These are phyloP conservation scores for Forbesichthys papilliferus DNA, from an alignment of 2,113 vertebrate genomes.

Conservation along the genomic window DNA sequence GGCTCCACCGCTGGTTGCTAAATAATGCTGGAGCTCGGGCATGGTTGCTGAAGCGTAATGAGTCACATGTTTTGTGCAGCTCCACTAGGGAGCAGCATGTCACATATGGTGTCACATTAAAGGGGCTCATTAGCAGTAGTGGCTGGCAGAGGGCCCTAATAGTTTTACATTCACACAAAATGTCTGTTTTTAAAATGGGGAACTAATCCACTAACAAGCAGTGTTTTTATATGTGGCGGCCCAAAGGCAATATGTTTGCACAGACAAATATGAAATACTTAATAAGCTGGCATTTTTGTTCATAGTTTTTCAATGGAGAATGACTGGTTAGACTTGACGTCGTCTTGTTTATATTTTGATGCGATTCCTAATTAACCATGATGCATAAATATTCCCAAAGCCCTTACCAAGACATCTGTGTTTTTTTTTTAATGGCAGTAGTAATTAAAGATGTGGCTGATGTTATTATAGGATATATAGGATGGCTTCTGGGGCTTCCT, in stretches of 20 bases:
- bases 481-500: not conserved
- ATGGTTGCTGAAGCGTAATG: conserved; percentile 12
- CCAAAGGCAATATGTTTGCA: not conserved
- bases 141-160: conserved; percentile 23
- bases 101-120: conserved; percentile 53
- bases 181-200: not conserved
- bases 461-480: conserved; percentile 4
- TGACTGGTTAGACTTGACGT: not conserved
- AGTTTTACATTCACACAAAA: conserved; percentile 2
- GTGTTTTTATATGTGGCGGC: too few relatives aligned
- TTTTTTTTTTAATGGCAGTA: conserved; percentile 28
- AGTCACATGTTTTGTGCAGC: conserved; percentile 46
- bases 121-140: conserved; percentile 48
- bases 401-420: conserved; percentile 52
- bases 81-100: conserved; percentile 75
- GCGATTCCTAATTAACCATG: conserved; percentile 31
- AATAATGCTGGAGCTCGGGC: conserved; percentile 7
- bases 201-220: too few relatives aligned
- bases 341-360: conserved; percentile 18
- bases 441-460: conserved; percentile 22
- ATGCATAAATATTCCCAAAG: conserved; percentile 42
- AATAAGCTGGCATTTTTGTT: not conserved
- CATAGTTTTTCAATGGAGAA: not conserved
- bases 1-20: conserved; percentile 10
- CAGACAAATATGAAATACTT: not conserved